phyloP scores from a whole-genome alignment of 1,140 invertebrate genomes.

The Hestina assimilis region DNA sequence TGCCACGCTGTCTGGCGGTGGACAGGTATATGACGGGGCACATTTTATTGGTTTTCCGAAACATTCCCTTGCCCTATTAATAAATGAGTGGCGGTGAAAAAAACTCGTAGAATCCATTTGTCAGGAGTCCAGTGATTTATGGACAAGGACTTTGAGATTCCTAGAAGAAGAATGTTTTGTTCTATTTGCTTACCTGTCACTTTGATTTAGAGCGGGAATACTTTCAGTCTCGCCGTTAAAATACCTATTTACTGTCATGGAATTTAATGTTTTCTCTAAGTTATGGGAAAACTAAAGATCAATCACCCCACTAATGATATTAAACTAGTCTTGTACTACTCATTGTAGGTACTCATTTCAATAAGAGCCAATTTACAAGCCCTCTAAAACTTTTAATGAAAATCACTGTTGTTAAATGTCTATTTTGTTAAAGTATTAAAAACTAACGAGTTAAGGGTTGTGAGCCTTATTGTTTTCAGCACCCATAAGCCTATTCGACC shows the following conservation, averaged over 20 bases:
- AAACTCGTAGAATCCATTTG: slow-evolving; percentile 75
- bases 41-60: slow-evolving; percentile 78
- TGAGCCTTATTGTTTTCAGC: too few relatives aligned
- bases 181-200: slow-evolving; percentile 76
- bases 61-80: slow-evolving; percentile 74
- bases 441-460: too few relatives aligned
- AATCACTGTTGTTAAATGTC: too few relatives aligned
- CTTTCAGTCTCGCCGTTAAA: slow-evolving; percentile 41
- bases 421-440: too few relatives aligned
- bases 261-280: not conserved
- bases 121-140: slow-evolving; percentile 73
- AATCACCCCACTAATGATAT: too few relatives aligned
- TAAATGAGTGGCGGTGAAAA: slow-evolving; percentile 74
- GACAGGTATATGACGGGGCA: slow-evolving; percentile 77
- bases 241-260: slow-evolving; percentile 22
- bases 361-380: too few relatives aligned
- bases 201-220: slow-evolving; percentile 68
- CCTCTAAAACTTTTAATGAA: too few relatives aligned
- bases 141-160: slow-evolving; percentile 66
- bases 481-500: too few relatives aligned
- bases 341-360: too few relatives aligned
- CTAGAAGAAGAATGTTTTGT: slow-evolving; percentile 71
- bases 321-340: too few relatives aligned
- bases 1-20: slow-evolving; percentile 69
- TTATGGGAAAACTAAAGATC: not conserved